Conservation (phyloP, 2,113 vertebrate species). For the Psittacus erithacus region DNA sequence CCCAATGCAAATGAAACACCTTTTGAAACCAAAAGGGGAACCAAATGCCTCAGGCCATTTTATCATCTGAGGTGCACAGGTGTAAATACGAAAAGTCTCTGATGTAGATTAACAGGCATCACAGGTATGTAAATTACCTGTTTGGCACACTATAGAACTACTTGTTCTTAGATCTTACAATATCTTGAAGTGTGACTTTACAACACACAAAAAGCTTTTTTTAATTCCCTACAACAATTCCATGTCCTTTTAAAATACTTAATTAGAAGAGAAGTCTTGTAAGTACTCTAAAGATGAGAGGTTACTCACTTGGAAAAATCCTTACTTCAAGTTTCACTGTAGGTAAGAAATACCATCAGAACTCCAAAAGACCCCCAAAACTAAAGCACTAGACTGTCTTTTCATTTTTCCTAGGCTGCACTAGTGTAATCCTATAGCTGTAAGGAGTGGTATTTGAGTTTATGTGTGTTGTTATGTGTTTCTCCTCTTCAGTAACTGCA, state of each 20-base stretch:
- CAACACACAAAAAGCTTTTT: background rate
- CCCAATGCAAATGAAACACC: background rate
- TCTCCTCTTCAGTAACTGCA: background rate
- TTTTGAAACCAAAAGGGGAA: background rate
- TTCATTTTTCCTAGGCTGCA: background rate
- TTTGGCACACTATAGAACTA: background rate
- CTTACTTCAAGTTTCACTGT: background rate
- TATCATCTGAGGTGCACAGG: background rate
- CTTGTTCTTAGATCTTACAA: background rate
- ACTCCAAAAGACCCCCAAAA: background rate
- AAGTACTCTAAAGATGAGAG: background rate
- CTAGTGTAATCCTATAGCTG: background rate
- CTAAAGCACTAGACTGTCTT: background rate
- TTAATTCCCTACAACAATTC: background rate
- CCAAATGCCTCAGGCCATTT: background rate
- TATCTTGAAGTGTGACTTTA: background rate
- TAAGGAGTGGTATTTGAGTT: background rate
- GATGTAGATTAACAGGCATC: background rate
- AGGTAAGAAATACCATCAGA: background rate
- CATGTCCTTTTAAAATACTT: background rate
- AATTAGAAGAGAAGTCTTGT: background rate
- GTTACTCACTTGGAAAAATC: background rate
- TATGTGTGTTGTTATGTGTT: background rate
- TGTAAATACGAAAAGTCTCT: conserved; percentile 19
- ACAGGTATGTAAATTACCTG: background rate